These are phyloP conservation scores for Agonopterix heracliana DNA, from an alignment of 2,888 invertebrate species.

Conservation along the genomic window DNA sequence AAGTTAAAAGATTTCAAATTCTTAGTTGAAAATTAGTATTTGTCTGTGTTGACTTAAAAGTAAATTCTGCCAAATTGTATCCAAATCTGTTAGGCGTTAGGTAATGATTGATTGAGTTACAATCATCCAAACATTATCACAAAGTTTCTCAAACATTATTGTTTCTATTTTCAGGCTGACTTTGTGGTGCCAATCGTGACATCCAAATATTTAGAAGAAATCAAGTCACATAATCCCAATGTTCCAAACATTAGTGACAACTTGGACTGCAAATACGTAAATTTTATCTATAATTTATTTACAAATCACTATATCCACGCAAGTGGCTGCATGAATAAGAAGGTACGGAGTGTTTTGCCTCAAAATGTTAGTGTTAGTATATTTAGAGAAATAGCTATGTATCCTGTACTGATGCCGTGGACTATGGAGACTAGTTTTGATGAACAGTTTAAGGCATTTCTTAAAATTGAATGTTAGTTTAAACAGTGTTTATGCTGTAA, in stretches of 20 bases:
- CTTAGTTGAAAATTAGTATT: no score
- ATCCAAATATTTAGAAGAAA: slow-evolving; percentile 63
- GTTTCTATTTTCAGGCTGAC: slow-evolving; percentile 61
- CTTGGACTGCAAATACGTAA: slow-evolving; percentile 66
- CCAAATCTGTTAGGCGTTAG: no score
- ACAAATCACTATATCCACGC: slow-evolving; percentile 64
- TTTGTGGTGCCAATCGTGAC: slow-evolving; percentile 75
- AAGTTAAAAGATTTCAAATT: no score
- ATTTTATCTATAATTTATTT: slow-evolving; percentile 66
- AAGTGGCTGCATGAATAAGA: slow-evolving; percentile 63
- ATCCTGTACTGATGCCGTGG: slow-evolving; percentile 67
- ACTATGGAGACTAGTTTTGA: slow-evolving; percentile 63
- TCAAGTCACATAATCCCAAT: slow-evolving; percentile 46
- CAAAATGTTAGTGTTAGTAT: slow-evolving; percentile 47
- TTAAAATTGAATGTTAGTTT: slow-evolving; percentile 28
- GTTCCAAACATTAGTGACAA: slow-evolving; percentile 57
- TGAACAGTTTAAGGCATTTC: slow-evolving; percentile 60
- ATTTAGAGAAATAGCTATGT: slow-evolving; percentile 47
- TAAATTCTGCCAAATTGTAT: no score
- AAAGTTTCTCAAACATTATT: neutral
- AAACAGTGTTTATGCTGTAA: neutral
- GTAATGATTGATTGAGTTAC: no score
- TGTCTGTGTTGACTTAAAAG: no score
- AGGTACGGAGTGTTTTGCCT: slow-evolving; percentile 66
- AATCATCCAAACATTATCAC: neutral